Conservation (phyloP, 2,797 vertebrate genomes). For the Labeo calbasu region DNA sequence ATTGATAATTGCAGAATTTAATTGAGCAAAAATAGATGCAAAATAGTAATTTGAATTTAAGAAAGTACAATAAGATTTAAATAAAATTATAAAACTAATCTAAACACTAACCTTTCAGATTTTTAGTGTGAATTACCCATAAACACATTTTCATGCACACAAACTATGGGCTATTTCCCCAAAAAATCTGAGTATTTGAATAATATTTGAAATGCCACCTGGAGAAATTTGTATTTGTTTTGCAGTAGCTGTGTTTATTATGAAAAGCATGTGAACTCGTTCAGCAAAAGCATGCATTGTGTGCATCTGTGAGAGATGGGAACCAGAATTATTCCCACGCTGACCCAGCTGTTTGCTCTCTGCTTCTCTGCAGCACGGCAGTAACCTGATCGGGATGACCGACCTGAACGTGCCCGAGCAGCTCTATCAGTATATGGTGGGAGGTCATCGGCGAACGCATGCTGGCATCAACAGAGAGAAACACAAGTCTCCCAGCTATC, state of each 20-base stretch:
- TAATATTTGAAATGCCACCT: neutral
- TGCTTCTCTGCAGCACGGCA: constrained; percentile 85
- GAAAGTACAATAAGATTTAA: neutral
- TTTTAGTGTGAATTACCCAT: no score
- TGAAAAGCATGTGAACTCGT: neutral
- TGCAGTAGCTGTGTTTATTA: neutral
- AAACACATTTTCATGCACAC: neutral
- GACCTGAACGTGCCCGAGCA: constrained; percentile 98
- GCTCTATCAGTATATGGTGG: constrained; percentile 99
- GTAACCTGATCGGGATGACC: constrained; percentile 96
- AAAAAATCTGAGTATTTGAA: neutral
- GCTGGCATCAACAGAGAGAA: constrained; percentile 90
- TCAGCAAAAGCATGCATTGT: neutral
- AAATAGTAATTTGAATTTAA: neutral
- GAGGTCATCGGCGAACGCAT: constrained; percentile 91
- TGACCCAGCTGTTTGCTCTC: constrained; percentile 25
- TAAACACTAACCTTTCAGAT: no score
- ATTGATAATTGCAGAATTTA: neutral
- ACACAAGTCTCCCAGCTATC: constrained; percentile 98
- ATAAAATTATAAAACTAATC: no score
- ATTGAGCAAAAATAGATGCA: neutral
- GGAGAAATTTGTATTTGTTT: neutral
- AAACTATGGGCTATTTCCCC: neutral
- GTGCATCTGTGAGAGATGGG: neutral
- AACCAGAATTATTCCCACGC: constrained; percentile 19